A percentile compares a stretch with the other conserved stretches of the same genome.
These are phyloP conservation scores for Himantopus leucocephalus DNA, from an alignment of 2,113 vertebrate species.

Conservation along the genomic window DNA sequence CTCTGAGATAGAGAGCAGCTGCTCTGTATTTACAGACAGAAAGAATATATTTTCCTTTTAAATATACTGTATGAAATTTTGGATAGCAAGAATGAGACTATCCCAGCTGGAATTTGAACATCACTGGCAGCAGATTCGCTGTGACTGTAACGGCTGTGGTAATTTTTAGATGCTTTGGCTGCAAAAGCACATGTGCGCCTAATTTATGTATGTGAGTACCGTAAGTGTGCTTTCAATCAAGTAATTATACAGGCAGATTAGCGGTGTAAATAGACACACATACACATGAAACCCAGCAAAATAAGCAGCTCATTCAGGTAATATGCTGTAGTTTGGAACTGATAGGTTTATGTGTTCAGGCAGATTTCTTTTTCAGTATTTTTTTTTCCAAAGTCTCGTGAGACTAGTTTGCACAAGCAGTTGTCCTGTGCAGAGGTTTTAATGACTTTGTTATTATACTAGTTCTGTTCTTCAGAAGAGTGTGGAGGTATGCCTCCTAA, in stretches of 20 bases:
- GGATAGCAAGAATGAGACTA: background rate
- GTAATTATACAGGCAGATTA: slow-evolving; percentile 33
- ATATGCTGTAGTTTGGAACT: background rate
- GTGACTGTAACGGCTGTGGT: background rate
- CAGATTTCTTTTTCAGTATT: background rate
- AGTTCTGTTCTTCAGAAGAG: background rate
- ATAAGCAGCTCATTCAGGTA: slow-evolving; percentile 4
- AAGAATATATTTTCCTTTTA: background rate
- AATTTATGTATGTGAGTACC: background rate
- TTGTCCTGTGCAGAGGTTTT: background rate
- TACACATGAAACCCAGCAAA: slow-evolving; percentile 1
- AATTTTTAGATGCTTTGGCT: slow-evolving; percentile 47
- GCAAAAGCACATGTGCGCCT: slow-evolving; percentile 10
- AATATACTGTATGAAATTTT: slow-evolving; percentile 17
- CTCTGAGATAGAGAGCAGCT: background rate
- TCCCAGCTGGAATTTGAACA: slow-evolving; percentile 44
- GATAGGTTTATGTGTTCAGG: background rate
- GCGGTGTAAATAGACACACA: background rate
- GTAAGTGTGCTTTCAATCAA: slow-evolving; percentile 13
- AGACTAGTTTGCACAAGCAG: background rate
- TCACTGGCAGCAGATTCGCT: slow-evolving; percentile 29
- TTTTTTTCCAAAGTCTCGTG: background rate
- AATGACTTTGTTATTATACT: background rate
- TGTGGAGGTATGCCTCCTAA: background rate
- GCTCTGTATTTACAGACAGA: slow-evolving; percentile 8